These are phyloP conservation scores for Hypothenemus hampei DNA, from an alignment of 1,140 invertebrate genomes.

Conservation along the genomic window DNA sequence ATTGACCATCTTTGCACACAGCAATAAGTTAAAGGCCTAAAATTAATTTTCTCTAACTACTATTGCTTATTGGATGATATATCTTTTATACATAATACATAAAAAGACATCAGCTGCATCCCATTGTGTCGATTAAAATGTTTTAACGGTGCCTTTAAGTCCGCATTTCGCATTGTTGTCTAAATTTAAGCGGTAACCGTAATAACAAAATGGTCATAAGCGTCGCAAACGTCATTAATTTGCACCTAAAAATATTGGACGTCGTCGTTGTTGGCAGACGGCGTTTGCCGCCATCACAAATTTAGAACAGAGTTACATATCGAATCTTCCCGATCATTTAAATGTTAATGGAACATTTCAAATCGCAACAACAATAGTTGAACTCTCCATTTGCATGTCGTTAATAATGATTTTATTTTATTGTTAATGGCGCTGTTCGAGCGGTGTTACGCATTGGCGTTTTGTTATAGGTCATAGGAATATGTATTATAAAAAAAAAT, in stretches of 20 bases:
- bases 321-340: neutral
- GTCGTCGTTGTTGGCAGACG: constrained; percentile 14
- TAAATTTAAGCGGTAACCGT: constrained; percentile 7
- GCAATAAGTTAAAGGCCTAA: too few species aligned
- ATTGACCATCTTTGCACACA: too few species aligned
- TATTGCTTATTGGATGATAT: too few species aligned
- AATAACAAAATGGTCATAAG: constrained; percentile 13
- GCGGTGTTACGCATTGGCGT: too few species aligned
- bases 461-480: too few species aligned
- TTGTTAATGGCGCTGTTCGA: too few species aligned
- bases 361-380: neutral
- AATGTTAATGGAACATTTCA: neutral
- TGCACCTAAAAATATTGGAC: constrained; percentile 10
- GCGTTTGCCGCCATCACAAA: neutral
- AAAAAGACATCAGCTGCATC: too few species aligned
- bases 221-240: constrained; percentile 18
- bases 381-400: too few species aligned
- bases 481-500: too few species aligned
- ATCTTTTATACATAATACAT: too few species aligned
- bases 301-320: neutral
- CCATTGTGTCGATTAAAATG: neutral
- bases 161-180: constrained; percentile 16
- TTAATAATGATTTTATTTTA: too few species aligned
- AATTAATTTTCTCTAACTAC: too few species aligned
- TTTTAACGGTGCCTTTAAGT: constrained; percentile 5